Evolutionary conservation across 1,140 invertebrate species (phyloP), one percentile per base, ranked within the genome.

Genomic region (Apis florea): DNA sequence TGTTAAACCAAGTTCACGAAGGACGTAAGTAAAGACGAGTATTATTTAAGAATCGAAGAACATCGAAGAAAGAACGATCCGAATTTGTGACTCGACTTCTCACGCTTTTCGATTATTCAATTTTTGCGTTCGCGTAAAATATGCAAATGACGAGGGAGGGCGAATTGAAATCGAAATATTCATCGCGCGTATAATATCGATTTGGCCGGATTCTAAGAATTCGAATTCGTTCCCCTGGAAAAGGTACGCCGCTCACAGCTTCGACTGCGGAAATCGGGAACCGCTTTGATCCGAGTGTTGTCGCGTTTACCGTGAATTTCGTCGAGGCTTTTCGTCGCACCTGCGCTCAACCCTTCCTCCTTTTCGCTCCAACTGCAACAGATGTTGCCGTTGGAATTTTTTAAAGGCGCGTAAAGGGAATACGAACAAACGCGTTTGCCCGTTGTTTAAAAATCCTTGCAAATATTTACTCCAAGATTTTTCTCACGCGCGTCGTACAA

Each of bases 321-420:
- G 63, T 69, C 75, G 21, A 61, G 54, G 64, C 81, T 86, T 83
- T 79, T 73, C 54, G 53, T 76, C 64, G 74, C 85, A 82, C 54
- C 83, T 86, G 85, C 47, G 85, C 47, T 73, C 78, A 49, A 82
- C 49, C 72, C 40, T 70, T 66, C 26, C 26, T 17, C 15, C 21
- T 58, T 74, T 73, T 49, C 13, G 40, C 40, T 58, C 49, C 54
- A 26, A 24, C 61, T 77, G 79, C 63, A 49, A 63, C 74, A 73
- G 79, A 78, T 86, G 79, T 82, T 83, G 63, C 47, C 11, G n/a
- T n/a, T n/a, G 58, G 74, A 78, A 86, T 86, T 86, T 82, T 75
- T 85, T 78, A 78, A 86, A 64, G 74, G 19, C 15, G 75, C 70
- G 58, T 54, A 74, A 79, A 69, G 54, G 74, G 76, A 81, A 74